Base-by-base conservation (phyloP, 2,113 vertebrate genomes). In the Lepus timidus region DNA sequence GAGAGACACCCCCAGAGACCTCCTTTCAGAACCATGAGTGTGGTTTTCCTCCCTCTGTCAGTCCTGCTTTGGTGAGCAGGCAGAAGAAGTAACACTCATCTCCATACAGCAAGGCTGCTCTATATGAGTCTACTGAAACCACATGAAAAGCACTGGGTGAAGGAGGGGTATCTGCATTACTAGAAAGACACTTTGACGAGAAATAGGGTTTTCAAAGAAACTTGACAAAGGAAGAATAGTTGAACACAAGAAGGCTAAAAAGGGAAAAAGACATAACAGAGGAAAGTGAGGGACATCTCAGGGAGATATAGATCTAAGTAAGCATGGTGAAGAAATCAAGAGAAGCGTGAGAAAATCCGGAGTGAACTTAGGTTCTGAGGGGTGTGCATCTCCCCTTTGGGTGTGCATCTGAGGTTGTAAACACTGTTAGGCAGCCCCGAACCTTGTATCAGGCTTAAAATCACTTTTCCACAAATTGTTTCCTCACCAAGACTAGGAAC, bases 171-270 rank as follows among this genome's bases (percentile, higher is more conserved):
- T 80, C 95, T 92, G 90, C 16, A 81, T 97, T 94, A 85, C 92
- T 97, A 92, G 95, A 96, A 95, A 96, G 92, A 92, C 27, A 61
- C 20, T 90, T 4, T 80, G 86, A 92, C n/a, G 91, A 88, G 71
- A 62, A 62, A 44, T 61, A 16, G 61, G 52, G 27, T 80, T 89
- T 93, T 96, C 90, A 87, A 88, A 88, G 75, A 95, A 94, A 4
- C 90, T 20, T 93, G 36, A 88, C 12, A 73, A 90, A 74, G 10
- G 25, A 22, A 52, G 33, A 39, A 3, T 29, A 76, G 16, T 88
- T 74, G 90, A 93, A 81, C 39, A 23, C 20, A 76, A 70, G 31
- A 83, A 82, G 52, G 49, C 22, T 84, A 88, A 75, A 79, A 78
- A 74, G 39, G 33, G 39, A 61, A 73, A 58, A 33, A 51, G 9